A percentile compares a stretch with the other conserved stretches of the same genome.
These are phyloP conservation scores for Aethina tumida DNA, from an alignment of 1,140 invertebrate genomes.

Conservation along the genomic window DNA sequence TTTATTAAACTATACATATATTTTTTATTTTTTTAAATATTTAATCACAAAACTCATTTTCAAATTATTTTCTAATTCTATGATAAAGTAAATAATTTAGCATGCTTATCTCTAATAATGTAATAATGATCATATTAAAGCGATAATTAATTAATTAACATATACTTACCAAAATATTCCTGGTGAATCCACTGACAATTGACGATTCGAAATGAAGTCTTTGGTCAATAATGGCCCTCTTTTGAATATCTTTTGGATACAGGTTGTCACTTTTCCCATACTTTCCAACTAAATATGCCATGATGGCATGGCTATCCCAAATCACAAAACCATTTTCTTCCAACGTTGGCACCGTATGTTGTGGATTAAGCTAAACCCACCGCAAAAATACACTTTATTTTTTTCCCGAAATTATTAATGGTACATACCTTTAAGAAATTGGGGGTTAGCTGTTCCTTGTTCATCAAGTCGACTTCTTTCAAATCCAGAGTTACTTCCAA, in stretches of 20 bases:
- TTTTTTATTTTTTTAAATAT: too few species aligned
- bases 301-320: slow-evolving; percentile 50
- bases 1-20: too few species aligned
- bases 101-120: too few species aligned
- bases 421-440: slow-evolving; percentile 40
- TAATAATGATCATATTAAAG: too few species aligned
- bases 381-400: slow-evolving; percentile 1
- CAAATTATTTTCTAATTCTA: too few species aligned
- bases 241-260: slow-evolving; percentile 44
- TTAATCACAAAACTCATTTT: too few species aligned
- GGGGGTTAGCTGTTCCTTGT: slow-evolving; percentile 52
- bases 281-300: slow-evolving; percentile 44
- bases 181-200: slow-evolving; percentile 25
- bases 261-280: slow-evolving; percentile 42
- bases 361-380: slow-evolving; percentile 55
- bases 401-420: neutral
- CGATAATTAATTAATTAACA: too few species aligned
- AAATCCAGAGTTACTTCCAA: slow-evolving; percentile 54
- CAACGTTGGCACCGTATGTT: slow-evolving; percentile 57
- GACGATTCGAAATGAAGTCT: slow-evolving; percentile 43
- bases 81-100: too few species aligned
- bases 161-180: slow-evolving; percentile 16
- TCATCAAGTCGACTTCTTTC: slow-evolving; percentile 45
- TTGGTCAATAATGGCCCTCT: slow-evolving; percentile 44
- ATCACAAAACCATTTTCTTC: slow-evolving; percentile 51